Evolutionary conservation across 2,888 invertebrate genomes (phyloP), one percentile per base, ranked within the genome.

Genomic region (Melanostoma mellinum): DNA sequence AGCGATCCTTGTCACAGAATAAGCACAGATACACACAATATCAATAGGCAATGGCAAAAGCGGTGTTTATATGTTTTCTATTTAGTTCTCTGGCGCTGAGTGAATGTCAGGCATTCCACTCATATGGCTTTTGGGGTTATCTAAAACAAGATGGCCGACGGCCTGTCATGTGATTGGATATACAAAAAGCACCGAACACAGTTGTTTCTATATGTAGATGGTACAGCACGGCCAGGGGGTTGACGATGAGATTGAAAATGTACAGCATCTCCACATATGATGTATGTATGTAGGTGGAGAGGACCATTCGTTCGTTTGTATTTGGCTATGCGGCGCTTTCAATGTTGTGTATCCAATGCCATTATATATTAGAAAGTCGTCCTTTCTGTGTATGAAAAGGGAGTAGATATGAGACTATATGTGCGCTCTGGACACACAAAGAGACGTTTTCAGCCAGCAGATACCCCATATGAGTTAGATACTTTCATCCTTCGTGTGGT

Each of bases 91-190:
- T 71, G 65, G 74, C 52, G 74, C 79, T 79, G 84, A 79, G 84
- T 75, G 84, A 84, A 84, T 84, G 84, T 84, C 84, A 84, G 84
- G 84, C 84, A 84, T 84, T 84, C 84, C 84, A 84, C 84, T 84
- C 84, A 75, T 84, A 84, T 84, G 84, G 84, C 84, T 84, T 85
- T 85, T 86, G 85, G 85, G 87, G 86, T 86, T 86, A 86, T 86
- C 87, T 86, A 86, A 88, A 88, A 87, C 87, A 88, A 88, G 87
- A 88, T 88, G 88, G 88, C 88, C 88, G 88, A 87, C 87, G 87
- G 88, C 86, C 88, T 87, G 86, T 87, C 87, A 87, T 86, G 87
- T 87, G 87, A 88, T 88, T 88, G 88, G 88, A 84, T 84, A 84
- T 84, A 79, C 79, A 79, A 84, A 84, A 84, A 84, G 79, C 79